Evolutionary conservation across 2,113 vertebrate species (phyloP), one percentile per base, ranked within the genome.

Genomic region (Dipodomys merriami): DNA sequence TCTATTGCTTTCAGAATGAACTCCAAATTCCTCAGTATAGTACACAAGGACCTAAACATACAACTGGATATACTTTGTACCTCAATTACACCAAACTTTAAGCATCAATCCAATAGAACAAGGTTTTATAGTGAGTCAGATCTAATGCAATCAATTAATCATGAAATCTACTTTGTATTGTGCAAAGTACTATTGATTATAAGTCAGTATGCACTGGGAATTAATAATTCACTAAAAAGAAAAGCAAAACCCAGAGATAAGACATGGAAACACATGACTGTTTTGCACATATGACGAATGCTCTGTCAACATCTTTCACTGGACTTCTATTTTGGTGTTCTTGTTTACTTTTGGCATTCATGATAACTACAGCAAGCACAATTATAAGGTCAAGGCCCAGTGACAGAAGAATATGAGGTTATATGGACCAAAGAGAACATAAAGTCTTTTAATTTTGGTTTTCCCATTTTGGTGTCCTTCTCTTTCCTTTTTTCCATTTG

Each of bases 181-280:
- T 85, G 35, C 64, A 86, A 94, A 88, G 16, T 44, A n/a, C 18
- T 67, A 88, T 83, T 92, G 86, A 83, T 91, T 94, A 10, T 46
- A 68, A 64, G 22, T 86, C 44, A 76, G 9, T 76, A 19, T 92
- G 33, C 84, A n/a, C 4, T 46, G 23, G 35, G 83, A 83, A 94
- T 90, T 60, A 93, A 83, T 67, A 71, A 29, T 49, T 85, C 39
- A 9, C 53, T 57, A 57, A 57, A 57, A 57, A 13, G 15, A 57
- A 57, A 57, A 16, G 53, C 53, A 57, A 16, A 57, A 57, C 15
- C 15, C 2, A 30, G 62, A 84, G 35, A 57, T 62, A 82, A 92
- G 6, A 9, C 46, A 46, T 39, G 15, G 64, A n/a, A 68, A 76
- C 18, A 44, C 8, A 18, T 29, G 60, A 78, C 44, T 53, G 60